Evolutionary conservation across 2,113 vertebrate genomes (phyloP).

Genomic region (Myiozetetes cayanensis): DNA sequence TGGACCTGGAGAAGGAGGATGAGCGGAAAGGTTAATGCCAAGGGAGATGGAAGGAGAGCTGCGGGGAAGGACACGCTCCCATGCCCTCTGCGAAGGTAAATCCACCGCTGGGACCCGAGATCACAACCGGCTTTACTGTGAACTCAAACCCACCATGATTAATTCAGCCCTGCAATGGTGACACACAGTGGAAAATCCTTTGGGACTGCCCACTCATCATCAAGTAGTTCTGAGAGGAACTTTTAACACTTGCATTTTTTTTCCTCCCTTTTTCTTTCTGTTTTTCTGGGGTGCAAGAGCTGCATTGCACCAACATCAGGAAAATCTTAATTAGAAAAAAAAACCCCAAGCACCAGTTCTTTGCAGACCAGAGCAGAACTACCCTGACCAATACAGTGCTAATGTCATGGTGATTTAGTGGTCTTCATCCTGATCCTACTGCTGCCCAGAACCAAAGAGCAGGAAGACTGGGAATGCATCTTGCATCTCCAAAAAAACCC

Average conservation of each 20-base stretch:
- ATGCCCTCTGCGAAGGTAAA: background rate
- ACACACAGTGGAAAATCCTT: background rate
- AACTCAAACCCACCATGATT: rapidly evolving
- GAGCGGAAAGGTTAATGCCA: background rate
- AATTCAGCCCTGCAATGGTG: background rate
- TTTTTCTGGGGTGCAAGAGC: background rate
- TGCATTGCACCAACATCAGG: background rate
- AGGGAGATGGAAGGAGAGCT: rapidly evolving
- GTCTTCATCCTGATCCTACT: background rate
- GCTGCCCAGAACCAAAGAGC: background rate
- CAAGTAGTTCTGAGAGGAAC: background rate
- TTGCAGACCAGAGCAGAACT: background rate
- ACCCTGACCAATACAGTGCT: rapidly evolving
- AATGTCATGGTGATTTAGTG: rapidly evolving
- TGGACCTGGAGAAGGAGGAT: conserved; percentile 80
- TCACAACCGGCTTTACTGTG: rapidly evolving
- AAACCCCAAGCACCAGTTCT: rapidly evolving
- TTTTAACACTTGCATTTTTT: rapidly evolving
- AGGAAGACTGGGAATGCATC: background rate
- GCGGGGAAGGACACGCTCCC: background rate
- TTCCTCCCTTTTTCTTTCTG: background rate
- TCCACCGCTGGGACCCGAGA: rapidly evolving
- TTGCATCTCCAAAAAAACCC: background rate
- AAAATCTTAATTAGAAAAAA: background rate
- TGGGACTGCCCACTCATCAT: background rate